Percentiles rank a stretch among this genome's conserved stretches.
Evolutionary conservation across 2,113 vertebrate species (phyloP).

Genomic region (Syngnathus typhle): DNA sequence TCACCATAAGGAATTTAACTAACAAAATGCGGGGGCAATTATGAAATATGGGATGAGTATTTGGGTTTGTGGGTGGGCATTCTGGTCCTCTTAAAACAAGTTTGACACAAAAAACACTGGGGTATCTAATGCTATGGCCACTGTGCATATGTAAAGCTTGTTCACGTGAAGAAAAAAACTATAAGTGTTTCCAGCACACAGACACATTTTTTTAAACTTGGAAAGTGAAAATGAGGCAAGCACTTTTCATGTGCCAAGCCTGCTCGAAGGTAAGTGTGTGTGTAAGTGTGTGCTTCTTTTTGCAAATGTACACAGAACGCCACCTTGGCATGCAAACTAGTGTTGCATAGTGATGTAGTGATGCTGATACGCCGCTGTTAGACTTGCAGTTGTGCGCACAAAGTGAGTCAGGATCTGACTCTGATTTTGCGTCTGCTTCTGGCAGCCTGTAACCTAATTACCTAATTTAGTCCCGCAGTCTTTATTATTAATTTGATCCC

Average conservation of each 20-base stretch:
- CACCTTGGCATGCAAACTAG: not conserved
- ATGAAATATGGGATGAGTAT: not conserved
- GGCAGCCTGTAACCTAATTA: slow-evolving; percentile 51
- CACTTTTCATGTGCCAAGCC: not conserved
- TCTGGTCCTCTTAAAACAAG: not conserved
- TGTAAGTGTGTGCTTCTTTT: not conserved
- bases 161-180: not conserved
- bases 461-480: slow-evolving; percentile 51
- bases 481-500: slow-evolving; percentile 52
- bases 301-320: not conserved
- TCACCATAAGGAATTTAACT: not conserved
- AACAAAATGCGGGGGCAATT: not conserved
- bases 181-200: not conserved
- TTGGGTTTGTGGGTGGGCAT: not conserved
- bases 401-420: slow-evolving; percentile 7
- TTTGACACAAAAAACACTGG: no score
- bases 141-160: no score
- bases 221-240: no score
- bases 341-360: slow-evolving; percentile 1
- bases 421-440: not conserved
- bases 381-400: not conserved
- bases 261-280: not conserved
- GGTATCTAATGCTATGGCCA: not conserved
- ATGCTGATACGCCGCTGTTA: not conserved
- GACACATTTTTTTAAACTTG: not conserved